phyloP scores from a whole-genome alignment of 2,113 vertebrate species.

The Nothoprocta perdicaria region DNA sequence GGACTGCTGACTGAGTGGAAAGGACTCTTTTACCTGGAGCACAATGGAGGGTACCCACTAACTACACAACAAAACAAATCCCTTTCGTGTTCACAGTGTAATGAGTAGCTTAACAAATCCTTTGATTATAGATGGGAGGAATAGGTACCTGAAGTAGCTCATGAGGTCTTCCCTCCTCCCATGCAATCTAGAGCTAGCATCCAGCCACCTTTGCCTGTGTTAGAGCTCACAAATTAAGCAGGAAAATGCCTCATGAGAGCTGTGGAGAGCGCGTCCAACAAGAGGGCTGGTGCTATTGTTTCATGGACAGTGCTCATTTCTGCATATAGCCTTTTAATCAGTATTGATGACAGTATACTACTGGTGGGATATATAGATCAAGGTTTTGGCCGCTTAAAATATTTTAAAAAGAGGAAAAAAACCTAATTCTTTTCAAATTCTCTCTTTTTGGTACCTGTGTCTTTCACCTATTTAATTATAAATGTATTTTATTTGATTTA shows the following conservation, averaged over 20 bases:
- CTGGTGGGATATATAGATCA: background rate
- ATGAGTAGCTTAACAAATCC: background rate
- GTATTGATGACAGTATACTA: background rate
- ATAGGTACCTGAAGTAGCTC: background rate
- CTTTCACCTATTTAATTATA: background rate
- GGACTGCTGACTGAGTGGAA: rapidly evolving
- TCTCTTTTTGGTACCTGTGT: background rate
- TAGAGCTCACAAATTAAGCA: background rate
- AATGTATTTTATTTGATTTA: background rate
- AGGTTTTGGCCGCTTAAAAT: background rate
- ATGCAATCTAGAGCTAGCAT: background rate
- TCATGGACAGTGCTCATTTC: background rate
- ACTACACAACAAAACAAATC: background rate
- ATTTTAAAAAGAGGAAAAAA: background rate
- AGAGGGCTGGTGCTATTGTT: background rate
- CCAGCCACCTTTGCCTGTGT: background rate
- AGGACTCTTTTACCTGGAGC: background rate
- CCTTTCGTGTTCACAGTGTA: rapidly evolving
- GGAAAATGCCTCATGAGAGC: background rate
- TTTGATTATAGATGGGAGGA: background rate
- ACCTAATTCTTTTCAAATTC: background rate
- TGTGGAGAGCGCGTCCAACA: background rate
- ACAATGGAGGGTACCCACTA: background rate
- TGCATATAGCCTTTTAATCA: background rate
- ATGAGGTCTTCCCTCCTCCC: background rate